phyloP scores from a whole-genome alignment of 2,797 vertebrate species.

The Discoglossus pictus region DNA sequence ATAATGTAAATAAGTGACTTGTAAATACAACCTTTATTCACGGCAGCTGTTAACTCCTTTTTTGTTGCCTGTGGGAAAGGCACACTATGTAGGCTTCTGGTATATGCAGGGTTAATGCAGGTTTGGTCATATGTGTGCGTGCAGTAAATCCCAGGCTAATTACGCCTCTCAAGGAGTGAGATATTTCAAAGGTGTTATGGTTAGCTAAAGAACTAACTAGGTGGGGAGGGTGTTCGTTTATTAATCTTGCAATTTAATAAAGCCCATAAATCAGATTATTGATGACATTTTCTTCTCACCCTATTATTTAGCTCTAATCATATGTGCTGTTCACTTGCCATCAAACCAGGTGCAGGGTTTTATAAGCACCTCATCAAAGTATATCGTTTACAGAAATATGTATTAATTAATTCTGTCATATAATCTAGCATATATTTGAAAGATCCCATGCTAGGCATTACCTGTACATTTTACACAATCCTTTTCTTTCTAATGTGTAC shows the following conservation, averaged over 20 bases:
- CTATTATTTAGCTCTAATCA: neutral
- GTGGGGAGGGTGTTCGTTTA: slow-evolving; percentile 37
- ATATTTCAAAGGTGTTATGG: slow-evolving; percentile 44
- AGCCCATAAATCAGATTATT: slow-evolving; percentile 38
- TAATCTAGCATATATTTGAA: too few relatives aligned
- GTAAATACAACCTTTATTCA: slow-evolving; percentile 20
- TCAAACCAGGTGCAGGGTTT: too few relatives aligned
- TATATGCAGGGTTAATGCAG: slow-evolving; percentile 16
- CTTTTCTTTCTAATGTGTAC: too few relatives aligned
- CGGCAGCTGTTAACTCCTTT: slow-evolving; percentile 27
- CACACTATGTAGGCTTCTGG: neutral
- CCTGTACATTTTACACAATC: too few relatives aligned
- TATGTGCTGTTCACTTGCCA: too few relatives aligned
- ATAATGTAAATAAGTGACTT: slow-evolving; percentile 45
- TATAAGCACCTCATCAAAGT: too few relatives aligned
- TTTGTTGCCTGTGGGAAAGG: neutral
- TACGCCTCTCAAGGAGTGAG: slow-evolving; percentile 40
- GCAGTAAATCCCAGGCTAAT: slow-evolving; percentile 45
- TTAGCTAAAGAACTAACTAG: slow-evolving; percentile 40
- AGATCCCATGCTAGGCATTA: too few relatives aligned
- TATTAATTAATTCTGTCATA: too few relatives aligned
- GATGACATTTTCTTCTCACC: slow-evolving; percentile 37
- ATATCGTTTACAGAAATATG: too few relatives aligned
- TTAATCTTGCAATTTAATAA: slow-evolving; percentile 42
- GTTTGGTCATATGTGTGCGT: slow-evolving; percentile 38